phyloP scores from a whole-genome alignment of 2,113 vertebrate genomes.

The Myxocyprinus asiaticus region DNA sequence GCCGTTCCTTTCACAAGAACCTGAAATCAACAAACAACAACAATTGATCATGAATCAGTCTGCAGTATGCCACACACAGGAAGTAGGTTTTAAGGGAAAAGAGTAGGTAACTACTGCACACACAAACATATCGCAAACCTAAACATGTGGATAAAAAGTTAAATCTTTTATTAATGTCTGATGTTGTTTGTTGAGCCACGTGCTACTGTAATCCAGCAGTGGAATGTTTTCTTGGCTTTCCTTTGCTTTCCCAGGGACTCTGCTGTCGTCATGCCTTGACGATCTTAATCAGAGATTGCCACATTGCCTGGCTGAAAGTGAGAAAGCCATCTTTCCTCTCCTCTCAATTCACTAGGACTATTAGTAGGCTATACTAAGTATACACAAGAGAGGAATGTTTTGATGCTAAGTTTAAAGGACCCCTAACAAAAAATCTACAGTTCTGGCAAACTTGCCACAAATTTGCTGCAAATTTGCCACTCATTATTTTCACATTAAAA shows the following conservation, averaged over 20 bases:
- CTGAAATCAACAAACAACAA: slow-evolving; percentile 60
- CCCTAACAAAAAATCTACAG: too few relatives aligned
- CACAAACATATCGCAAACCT: too few relatives aligned
- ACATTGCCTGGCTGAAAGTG: slow-evolving; percentile 39
- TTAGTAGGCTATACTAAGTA: slow-evolving; percentile 30
- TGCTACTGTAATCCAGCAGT: slow-evolving; percentile 65
- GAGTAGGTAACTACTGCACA: background rate
- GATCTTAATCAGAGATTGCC: slow-evolving; percentile 56
- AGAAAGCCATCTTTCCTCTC: background rate
- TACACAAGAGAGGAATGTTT: too few relatives aligned
- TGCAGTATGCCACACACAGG: background rate
- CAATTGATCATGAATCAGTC: slow-evolving; percentile 30
- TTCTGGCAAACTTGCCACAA: too few relatives aligned
- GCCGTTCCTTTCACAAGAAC: slow-evolving; percentile 79
- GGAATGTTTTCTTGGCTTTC: slow-evolving; percentile 69
- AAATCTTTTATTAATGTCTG: background rate
- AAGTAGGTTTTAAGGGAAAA: background rate
- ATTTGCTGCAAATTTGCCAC: too few relatives aligned
- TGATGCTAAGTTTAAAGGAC: too few relatives aligned
- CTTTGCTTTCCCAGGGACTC: slow-evolving; percentile 64
- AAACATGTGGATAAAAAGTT: background rate
- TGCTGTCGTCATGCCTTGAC: slow-evolving; percentile 64
- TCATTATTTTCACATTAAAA: too few relatives aligned
- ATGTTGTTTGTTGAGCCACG: slow-evolving; percentile 48
- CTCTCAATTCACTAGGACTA: slow-evolving; percentile 42